phyloP scores from a whole-genome alignment of 2,888 invertebrate species.

The Drosophila mettleri region DNA sequence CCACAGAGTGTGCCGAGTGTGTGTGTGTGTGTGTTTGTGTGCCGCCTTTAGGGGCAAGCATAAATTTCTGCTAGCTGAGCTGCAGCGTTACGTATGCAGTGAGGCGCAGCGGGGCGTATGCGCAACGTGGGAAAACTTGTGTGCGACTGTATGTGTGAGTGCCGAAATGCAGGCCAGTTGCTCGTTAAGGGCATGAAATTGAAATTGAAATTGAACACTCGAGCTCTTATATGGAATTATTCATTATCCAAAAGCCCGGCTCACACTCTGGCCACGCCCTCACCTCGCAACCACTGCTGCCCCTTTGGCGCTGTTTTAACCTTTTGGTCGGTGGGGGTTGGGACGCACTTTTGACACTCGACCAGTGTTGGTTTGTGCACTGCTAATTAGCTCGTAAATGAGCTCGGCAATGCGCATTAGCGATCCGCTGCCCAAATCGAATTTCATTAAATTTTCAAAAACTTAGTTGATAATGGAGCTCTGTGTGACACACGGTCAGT shows the following conservation, averaged over 20 bases:
- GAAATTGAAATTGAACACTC: constrained; percentile 45
- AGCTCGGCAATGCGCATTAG: constrained; percentile 14
- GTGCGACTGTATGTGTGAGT: not conserved
- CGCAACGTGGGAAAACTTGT: constrained; percentile 32
- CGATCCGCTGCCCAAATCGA: constrained; percentile 46
- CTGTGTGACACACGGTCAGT: constrained; percentile 8
- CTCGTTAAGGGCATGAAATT: constrained; percentile 15
- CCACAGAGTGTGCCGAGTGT: not conserved
- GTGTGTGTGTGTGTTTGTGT: no score
- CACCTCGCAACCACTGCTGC: no score
- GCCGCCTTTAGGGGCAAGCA: constrained; percentile 10
- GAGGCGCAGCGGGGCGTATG: constrained; percentile 44
- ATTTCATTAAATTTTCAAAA: constrained; percentile 63
- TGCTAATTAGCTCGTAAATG: constrained; percentile 58
- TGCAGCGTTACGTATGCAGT: constrained; percentile 20
- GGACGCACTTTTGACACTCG: constrained; percentile 1
- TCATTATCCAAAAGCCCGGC: not conserved
- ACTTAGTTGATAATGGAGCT: constrained; percentile 16
- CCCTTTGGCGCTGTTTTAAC: not conserved
- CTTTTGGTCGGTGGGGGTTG: not conserved
- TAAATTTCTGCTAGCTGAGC: constrained; percentile 12
- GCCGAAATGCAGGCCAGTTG: not conserved
- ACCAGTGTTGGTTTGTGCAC: constrained; percentile 10
- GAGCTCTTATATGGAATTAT: constrained; percentile 8
- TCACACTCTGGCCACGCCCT: not conserved